phyloP scores from a whole-genome alignment of 2,797 vertebrate genomes.

The Notolepis coatsorum region DNA sequence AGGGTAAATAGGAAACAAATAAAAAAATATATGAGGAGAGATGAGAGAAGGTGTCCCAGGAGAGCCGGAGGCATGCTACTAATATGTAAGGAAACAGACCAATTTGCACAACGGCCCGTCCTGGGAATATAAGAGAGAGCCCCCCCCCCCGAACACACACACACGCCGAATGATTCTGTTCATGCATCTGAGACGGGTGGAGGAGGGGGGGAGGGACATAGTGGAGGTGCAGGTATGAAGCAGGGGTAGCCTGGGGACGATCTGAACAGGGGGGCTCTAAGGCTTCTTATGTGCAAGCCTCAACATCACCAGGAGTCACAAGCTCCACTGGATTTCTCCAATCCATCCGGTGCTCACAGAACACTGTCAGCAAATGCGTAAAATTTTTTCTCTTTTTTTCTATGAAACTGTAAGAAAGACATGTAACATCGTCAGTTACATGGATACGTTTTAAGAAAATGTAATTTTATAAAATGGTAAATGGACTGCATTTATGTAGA shows the following conservation, averaged over 20 bases:
- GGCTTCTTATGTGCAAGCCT: conserved; percentile 48
- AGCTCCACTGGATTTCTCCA: conserved; percentile 50
- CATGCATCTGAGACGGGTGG: conserved; percentile 41
- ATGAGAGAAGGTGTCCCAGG: conserved; percentile 59
- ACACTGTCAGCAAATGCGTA: conserved; percentile 41
- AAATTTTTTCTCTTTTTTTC: too few species aligned
- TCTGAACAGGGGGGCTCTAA: conserved; percentile 37
- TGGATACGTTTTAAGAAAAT: too few species aligned
- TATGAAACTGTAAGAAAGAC: too few species aligned
- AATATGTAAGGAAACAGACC: conserved; percentile 57
- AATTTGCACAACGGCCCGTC: conserved; percentile 55
- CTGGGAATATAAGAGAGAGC: conserved; percentile 58
- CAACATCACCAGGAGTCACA: conserved; percentile 44
- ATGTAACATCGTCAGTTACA: too few species aligned
- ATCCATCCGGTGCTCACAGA: conserved; percentile 18
- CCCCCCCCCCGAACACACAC: too few species aligned
- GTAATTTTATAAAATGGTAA: too few species aligned
- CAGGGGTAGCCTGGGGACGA: conserved; percentile 35
- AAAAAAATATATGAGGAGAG: conserved; percentile 65
- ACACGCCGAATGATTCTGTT: conserved; percentile 53
- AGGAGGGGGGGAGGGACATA: conserved; percentile 30
- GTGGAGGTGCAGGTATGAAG: conserved; percentile 29
- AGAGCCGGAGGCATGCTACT: conserved; percentile 42
- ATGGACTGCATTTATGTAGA: too few species aligned
- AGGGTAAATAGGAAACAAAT: conserved; percentile 45